These are phyloP conservation scores for Rhingia campestris DNA, from an alignment of 2,888 invertebrate genomes.

Conservation along the genomic window DNA sequence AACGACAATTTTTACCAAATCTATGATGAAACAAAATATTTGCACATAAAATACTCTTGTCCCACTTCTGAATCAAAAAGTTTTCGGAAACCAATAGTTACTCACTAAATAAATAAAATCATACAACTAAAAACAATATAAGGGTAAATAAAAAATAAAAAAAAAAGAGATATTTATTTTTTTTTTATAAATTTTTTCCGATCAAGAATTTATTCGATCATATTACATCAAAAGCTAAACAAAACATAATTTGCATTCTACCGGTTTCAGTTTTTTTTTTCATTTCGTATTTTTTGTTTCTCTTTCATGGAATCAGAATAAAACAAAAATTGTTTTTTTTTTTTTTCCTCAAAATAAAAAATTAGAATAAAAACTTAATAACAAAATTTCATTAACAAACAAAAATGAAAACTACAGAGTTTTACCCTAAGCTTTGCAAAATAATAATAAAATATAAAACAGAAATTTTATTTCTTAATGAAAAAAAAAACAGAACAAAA, in stretches of 20 bases:
- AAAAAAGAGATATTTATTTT: constrained; percentile 34
- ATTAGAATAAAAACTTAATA: constrained; percentile 58
- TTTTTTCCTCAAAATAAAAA: constrained; percentile 39
- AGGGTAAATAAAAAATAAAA: constrained; percentile 15
- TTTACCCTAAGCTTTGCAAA: constrained; percentile 37
- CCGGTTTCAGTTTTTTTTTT: constrained; percentile 44
- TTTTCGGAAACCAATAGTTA: neutral
- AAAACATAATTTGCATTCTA: constrained; percentile 64
- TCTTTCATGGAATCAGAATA: constrained; percentile 40
- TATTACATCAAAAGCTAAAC: constrained; percentile 68
- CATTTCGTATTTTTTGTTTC: constrained; percentile 23
- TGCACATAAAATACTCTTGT: too few relatives aligned
- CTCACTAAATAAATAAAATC: constrained; percentile 4
- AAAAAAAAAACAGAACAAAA: constrained; percentile 25
- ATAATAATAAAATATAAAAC: constrained; percentile 48
- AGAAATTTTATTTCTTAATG: constrained; percentile 33
- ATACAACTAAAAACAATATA: neutral
- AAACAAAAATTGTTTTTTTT: constrained; percentile 1
- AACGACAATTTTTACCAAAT: too few relatives aligned
- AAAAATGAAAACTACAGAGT: constrained; percentile 38
- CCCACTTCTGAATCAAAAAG: neutral
- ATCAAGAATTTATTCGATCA: constrained; percentile 67
- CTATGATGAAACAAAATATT: too few relatives aligned
- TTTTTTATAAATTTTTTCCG: constrained; percentile 50
- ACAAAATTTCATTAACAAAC: constrained; percentile 58